phyloP scores from a whole-genome alignment of 2,888 invertebrate genomes.

The Caenorhabditis drosophilae region DNA sequence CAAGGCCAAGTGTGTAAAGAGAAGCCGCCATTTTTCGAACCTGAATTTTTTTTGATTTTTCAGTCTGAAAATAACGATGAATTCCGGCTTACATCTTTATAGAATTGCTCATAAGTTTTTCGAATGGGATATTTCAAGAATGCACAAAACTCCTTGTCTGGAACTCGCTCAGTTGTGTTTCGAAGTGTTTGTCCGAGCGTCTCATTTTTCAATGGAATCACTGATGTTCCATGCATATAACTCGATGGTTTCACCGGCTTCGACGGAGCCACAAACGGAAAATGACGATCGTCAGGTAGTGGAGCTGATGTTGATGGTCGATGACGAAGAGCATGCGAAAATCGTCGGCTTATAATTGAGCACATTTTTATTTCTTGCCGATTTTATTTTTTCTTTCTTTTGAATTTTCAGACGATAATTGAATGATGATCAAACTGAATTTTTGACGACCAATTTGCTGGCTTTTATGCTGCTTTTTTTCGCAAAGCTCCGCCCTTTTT shows the following conservation, averaged over 20 bases:
- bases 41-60: slow-evolving; percentile 8
- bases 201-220: slow-evolving; percentile 53
- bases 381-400: no score
- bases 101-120: slow-evolving; percentile 62
- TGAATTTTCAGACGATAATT: no score
- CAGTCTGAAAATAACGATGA: neutral
- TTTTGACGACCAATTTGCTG: neutral
- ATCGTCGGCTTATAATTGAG: slow-evolving; percentile 18
- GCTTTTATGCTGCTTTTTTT: neutral
- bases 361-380: slow-evolving; percentile 21
- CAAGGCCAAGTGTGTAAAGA: slow-evolving; percentile 74
- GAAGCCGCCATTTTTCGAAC: slow-evolving; percentile 38
- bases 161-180: slow-evolving; percentile 54
- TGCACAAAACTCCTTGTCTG: slow-evolving; percentile 62
- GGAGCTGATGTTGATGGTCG: slow-evolving; percentile 4
- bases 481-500: neutral
- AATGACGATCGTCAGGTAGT: slow-evolving; percentile 1
- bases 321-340: slow-evolving; percentile 19
- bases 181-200: slow-evolving; percentile 62
- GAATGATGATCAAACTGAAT: neutral
- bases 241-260: slow-evolving; percentile 13
- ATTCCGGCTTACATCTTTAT: slow-evolving; percentile 59
- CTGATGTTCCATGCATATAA: slow-evolving; percentile 63
- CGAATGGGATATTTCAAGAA: slow-evolving; percentile 55
- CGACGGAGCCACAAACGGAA: neutral